phyloP scores from a whole-genome alignment of 2,797 vertebrate genomes.

The Anas bahamensis region DNA sequence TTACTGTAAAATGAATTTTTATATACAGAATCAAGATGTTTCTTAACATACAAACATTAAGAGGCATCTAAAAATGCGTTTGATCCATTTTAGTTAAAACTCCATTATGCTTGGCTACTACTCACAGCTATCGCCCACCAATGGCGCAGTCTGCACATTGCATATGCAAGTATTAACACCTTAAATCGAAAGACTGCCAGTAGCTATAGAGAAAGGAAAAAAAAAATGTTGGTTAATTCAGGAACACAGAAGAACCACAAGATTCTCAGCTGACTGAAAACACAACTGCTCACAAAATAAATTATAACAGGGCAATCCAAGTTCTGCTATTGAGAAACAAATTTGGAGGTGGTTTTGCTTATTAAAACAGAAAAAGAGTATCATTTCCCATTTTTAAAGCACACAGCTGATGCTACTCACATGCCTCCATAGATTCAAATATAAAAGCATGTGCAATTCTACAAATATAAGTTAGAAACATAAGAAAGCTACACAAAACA shows the following conservation, averaged over 20 bases:
- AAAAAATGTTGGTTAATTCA: conserved; percentile 55
- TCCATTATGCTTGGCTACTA: conserved; percentile 52
- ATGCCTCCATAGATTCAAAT: not conserved
- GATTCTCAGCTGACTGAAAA: conserved; percentile 6
- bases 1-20: not conserved
- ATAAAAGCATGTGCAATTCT: not conserved
- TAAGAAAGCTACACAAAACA: not conserved
- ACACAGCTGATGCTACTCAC: not conserved
- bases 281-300: not conserved
- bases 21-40: not conserved
- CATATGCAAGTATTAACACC: conserved; percentile 92
- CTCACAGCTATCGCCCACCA: conserved; percentile 98
- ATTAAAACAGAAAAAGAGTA: not conserved
- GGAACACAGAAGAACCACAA: conserved; percentile 30
- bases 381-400: not conserved
- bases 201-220: conserved; percentile 79
- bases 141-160: conserved; percentile 91
- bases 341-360: not conserved
- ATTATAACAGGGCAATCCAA: not conserved
- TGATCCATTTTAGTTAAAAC: not conserved
- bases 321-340: not conserved
- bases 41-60: not conserved
- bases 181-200: conserved; percentile 94
- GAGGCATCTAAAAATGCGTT: not conserved
- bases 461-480: not conserved